phyloP scores from a whole-genome alignment of 2,888 invertebrate species.

The Hirtodrosophila cameraria region DNA sequence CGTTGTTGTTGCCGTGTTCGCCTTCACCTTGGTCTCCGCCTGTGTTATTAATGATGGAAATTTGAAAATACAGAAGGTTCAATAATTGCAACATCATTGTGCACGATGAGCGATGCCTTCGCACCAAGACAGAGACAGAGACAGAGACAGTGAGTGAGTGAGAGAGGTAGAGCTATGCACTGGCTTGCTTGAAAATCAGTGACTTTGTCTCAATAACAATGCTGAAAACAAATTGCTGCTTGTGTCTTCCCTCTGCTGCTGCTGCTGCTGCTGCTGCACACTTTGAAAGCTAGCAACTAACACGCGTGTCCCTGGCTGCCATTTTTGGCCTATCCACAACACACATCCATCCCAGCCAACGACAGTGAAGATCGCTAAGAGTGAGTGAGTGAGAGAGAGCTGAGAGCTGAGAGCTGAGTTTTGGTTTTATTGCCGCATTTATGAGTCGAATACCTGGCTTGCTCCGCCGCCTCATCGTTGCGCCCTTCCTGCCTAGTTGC shows the following conservation, averaged over 20 bases:
- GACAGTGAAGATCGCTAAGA: conserved; percentile 19
- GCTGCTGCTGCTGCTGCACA: conserved; percentile 40
- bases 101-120: conserved; percentile 62
- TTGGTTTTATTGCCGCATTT: conserved; percentile 66
- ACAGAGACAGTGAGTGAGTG: neutral
- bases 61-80: conserved; percentile 84
- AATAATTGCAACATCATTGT: conserved; percentile 84
- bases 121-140: conserved; percentile 1
- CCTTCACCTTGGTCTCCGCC: conserved; percentile 82
- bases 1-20: conserved; percentile 13
- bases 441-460: conserved; percentile 50
- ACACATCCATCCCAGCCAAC: neutral
- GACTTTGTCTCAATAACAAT: conserved; percentile 70
- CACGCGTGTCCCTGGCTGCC: conserved; percentile 67
- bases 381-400: conserved; percentile 23
- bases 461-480: conserved; percentile 1
- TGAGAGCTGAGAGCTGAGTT: no score
- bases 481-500: neutral
- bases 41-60: conserved; percentile 84
- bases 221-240: conserved; percentile 67
- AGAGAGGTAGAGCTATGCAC: conserved; percentile 3
- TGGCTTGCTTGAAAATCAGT: conserved; percentile 47
- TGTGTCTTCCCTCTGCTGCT: conserved; percentile 11
- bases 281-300: conserved; percentile 24
- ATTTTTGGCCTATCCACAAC: conserved; percentile 32